A percentile compares a stretch with the other conserved stretches of the same genome.
phyloP scores from a whole-genome alignment of 2,113 vertebrate species.

The Actenoides lindsayi region DNA sequence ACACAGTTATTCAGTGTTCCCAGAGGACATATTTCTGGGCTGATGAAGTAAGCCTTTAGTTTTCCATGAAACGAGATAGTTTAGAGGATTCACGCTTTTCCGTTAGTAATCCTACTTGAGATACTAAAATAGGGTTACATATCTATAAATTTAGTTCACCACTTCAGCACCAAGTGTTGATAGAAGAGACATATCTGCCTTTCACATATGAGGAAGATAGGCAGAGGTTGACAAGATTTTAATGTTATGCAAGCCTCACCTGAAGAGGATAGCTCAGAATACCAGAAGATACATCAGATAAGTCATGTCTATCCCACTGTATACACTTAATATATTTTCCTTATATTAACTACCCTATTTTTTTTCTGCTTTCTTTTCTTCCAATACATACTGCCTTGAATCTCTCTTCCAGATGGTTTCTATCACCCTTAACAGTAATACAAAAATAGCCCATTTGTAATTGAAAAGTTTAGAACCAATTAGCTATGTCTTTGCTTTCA shows the following conservation, averaged over 20 bases:
- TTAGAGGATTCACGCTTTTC: background rate
- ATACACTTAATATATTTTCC: background rate
- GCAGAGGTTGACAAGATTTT: background rate
- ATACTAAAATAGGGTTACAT: background rate
- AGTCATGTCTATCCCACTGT: background rate
- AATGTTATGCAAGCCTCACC: background rate
- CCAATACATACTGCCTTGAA: background rate
- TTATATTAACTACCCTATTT: background rate
- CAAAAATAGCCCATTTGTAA: background rate
- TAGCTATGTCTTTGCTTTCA: background rate
- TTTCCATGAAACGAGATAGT: background rate
- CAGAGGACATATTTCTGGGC: background rate
- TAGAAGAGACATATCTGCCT: background rate
- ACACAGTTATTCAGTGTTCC: background rate
- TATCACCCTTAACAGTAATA: background rate
- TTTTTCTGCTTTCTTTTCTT: background rate
- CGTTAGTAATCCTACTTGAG: background rate
- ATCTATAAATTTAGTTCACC: background rate
- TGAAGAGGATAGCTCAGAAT: background rate
- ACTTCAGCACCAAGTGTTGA: background rate
- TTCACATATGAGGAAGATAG: background rate
- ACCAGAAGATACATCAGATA: background rate
- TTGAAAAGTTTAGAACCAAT: slow-evolving; percentile 2
- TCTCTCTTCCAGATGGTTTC: slow-evolving; percentile 8
- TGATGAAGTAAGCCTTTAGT: background rate